Evolutionary conservation across 2,113 vertebrate genomes (phyloP).

Genomic region (Ictalurus punctatus): DNA sequence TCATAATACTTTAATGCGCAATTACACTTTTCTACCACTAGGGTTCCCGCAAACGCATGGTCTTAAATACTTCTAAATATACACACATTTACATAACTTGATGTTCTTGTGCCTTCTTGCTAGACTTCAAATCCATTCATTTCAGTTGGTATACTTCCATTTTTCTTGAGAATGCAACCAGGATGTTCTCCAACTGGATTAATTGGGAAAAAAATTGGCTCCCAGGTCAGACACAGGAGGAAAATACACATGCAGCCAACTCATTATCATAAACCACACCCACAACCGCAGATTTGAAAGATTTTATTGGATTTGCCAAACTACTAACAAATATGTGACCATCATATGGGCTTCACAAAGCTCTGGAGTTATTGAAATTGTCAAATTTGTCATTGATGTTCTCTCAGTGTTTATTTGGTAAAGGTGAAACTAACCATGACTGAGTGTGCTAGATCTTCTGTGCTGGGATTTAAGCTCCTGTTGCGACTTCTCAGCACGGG

Average conservation of each 20-base stretch:
- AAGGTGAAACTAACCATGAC: not conserved
- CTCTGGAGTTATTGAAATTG: not conserved
- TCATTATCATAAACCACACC: conserved; percentile 7
- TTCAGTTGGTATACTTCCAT: not conserved
- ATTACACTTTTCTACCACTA: too few species aligned
- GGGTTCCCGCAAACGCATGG: too few species aligned
- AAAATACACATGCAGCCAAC: not conserved
- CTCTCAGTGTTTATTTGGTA: not conserved
- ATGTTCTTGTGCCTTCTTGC: not conserved
- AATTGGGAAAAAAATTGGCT: not conserved
- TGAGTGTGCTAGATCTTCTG: not conserved
- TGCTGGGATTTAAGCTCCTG: not conserved
- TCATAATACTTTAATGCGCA: too few species aligned
- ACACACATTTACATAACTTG: too few species aligned
- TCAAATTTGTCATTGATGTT: not conserved
- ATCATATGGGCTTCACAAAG: not conserved
- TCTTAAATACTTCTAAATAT: too few species aligned
- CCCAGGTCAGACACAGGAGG: not conserved
- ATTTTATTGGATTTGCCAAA: not conserved
- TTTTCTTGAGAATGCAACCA: not conserved
- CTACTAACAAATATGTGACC: not conserved
- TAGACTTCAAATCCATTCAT: not conserved
- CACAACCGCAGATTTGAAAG: not conserved
- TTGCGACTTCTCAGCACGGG: rapidly evolving
- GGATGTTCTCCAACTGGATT: not conserved